A percentile compares a stretch with the other conserved stretches of the same genome.
phyloP scores from a whole-genome alignment of 2,888 invertebrate genomes.

The Folsomia manolachei region DNA sequence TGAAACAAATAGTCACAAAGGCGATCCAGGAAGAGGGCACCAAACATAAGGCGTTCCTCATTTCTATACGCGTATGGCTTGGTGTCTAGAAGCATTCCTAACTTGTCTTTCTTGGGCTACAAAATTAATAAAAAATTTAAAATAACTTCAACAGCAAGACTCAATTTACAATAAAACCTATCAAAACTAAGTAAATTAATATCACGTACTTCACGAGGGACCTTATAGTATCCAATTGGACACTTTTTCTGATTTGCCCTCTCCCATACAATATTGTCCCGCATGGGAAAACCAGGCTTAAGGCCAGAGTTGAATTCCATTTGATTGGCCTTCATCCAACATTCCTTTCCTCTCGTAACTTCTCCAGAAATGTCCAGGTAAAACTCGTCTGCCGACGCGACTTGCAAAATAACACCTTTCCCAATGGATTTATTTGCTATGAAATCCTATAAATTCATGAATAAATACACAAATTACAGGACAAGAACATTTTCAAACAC shows the following conservation, averaged over 20 bases:
- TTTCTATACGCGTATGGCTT: not conserved
- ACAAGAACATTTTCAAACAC: not conserved
- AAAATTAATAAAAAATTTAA: too few relatives aligned
- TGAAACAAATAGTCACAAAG: not conserved
- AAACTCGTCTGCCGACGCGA: constrained; percentile 1
- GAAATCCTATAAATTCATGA: too few relatives aligned
- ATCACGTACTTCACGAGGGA: not conserved
- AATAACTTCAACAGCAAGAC: not conserved
- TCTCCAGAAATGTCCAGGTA: constrained; percentile 4
- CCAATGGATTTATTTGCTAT: too few relatives aligned
- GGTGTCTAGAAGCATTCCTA: not conserved
- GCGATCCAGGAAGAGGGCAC: not conserved
- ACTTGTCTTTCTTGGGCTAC: not conserved
- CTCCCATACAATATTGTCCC: not conserved
- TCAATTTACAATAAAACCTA: too few relatives aligned
- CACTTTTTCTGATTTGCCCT: not conserved
- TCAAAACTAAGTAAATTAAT: too few relatives aligned
- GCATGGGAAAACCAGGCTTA: not conserved
- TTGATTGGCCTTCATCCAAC: too few relatives aligned
- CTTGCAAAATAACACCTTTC: not conserved
- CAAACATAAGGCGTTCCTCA: not conserved
- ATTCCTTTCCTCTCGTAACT: not conserved
- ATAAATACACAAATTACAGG: too few relatives aligned
- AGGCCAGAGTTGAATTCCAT: not conserved
- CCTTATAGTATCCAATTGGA: not conserved